Evolutionary conservation across 2,888 invertebrate genomes (phyloP).

Genomic region (Pterostichus niger): DNA sequence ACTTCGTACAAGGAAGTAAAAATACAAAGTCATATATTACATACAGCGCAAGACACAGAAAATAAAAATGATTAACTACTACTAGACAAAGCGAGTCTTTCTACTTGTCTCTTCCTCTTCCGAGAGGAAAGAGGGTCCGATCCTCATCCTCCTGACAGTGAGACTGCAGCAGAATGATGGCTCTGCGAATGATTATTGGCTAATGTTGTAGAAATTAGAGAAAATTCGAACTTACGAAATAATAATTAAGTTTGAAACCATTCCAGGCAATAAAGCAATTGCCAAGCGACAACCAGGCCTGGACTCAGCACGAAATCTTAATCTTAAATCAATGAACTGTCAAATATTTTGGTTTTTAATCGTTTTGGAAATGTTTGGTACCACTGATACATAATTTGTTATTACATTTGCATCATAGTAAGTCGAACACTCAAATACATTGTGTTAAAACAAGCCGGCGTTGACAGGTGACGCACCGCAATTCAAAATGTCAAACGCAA

Average conservation of each 20-base stretch:
- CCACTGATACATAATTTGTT: slow-evolving; percentile 35
- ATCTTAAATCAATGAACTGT: too few relatives aligned
- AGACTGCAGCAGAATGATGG: not conserved
- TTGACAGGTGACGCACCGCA: slow-evolving; percentile 46
- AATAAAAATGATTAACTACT: too few relatives aligned
- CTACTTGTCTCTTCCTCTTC: too few relatives aligned
- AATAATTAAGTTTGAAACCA: slow-evolving; percentile 73
- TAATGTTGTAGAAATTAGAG: slow-evolving; percentile 67
- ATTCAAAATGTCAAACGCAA: slow-evolving; percentile 49
- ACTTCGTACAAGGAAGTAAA: too few relatives aligned
- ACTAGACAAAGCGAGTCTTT: too few relatives aligned
- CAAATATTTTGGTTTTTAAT: too few relatives aligned
- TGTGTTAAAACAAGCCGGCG: slow-evolving; percentile 22
- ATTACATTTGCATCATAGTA: not conserved
- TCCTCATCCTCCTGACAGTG: too few relatives aligned
- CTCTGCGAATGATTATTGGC: slow-evolving; percentile 57
- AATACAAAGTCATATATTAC: too few relatives aligned
- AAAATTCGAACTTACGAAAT: slow-evolving; percentile 70
- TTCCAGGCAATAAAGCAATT: slow-evolving; percentile 74
- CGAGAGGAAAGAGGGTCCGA: too few relatives aligned
- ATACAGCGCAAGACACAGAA: too few relatives aligned
- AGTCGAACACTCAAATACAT: slow-evolving; percentile 36
- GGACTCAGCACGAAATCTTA: too few relatives aligned
- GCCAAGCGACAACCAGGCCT: slow-evolving; percentile 52
- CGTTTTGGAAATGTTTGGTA: not conserved